Evolutionary conservation across 2,888 invertebrate genomes (phyloP).

Genomic region (Leucophora obtusa): DNA sequence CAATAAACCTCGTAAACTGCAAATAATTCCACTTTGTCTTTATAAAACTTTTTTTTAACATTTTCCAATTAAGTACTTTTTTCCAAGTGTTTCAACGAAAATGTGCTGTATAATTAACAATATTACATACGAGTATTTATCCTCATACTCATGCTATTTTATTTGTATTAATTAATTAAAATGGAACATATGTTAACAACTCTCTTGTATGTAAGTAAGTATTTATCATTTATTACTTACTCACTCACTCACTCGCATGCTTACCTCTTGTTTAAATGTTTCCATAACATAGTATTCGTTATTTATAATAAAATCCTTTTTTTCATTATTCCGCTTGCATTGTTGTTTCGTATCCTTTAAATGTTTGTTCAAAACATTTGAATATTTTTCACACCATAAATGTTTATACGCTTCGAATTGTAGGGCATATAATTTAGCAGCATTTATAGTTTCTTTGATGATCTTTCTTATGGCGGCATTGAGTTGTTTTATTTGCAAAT

Average conservation of each 20-base stretch:
- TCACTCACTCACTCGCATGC: neutral
- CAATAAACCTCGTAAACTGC: no score
- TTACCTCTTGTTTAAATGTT: slow-evolving; percentile 76
- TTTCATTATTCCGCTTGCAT: slow-evolving; percentile 18
- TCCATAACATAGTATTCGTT: slow-evolving; percentile 75
- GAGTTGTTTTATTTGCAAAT: slow-evolving; percentile 69
- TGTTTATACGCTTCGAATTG: slow-evolving; percentile 73
- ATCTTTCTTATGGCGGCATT: slow-evolving; percentile 68
- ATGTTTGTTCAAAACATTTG: slow-evolving; percentile 69
- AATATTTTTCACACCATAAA: slow-evolving; percentile 73
- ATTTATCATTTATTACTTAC: neutral
- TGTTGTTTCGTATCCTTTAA: slow-evolving; percentile 59
- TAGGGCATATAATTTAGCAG: slow-evolving; percentile 71
- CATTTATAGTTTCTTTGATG: slow-evolving; percentile 69
- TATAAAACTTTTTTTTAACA: no score
- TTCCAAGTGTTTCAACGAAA: no score
- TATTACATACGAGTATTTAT: no score
- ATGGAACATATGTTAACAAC: neutral
- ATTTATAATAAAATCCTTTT: slow-evolving; percentile 37
- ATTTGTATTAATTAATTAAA: neutral
- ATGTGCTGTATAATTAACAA: no score
- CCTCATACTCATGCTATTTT: no score
- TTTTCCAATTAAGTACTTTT: no score
- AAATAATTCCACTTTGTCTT: no score
- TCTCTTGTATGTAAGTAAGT: neutral